Percentiles rank a stretch among this genome's conserved stretches.
Evolutionary conservation across 2,797 vertebrate species (phyloP).

Genomic region (Oryzias dopingdopingensis): DNA sequence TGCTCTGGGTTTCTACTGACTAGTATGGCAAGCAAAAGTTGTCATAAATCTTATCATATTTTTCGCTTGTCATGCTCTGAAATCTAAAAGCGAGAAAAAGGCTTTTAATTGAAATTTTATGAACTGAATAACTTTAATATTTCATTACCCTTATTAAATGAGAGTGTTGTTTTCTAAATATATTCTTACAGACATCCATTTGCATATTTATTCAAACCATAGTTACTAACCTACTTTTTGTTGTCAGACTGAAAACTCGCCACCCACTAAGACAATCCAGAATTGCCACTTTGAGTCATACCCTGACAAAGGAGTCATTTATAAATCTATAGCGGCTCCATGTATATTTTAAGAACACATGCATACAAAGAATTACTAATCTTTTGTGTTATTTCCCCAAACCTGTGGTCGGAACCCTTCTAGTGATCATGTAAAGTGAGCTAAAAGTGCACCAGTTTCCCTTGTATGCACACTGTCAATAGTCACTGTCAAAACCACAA

Average conservation of each 20-base stretch:
- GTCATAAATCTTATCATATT: no score
- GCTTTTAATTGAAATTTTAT: no score
- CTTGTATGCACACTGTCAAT: no score
- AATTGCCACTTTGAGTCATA: constrained; percentile 46
- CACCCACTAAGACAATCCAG: constrained; percentile 36
- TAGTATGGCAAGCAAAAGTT: neutral
- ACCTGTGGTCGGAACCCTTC: no score
- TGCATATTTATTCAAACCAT: neutral
- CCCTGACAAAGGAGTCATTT: constrained; percentile 8
- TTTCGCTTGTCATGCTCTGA: no score
- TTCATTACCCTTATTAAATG: neutral
- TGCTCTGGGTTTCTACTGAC: constrained; percentile 18
- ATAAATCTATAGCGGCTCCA: neutral
- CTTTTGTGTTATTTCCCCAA: no score
- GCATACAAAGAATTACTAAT: neutral
- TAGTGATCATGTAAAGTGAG: no score
- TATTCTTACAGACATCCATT: neutral
- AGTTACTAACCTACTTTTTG: constrained; percentile 7
- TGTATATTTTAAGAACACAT: no score
- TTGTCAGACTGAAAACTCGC: neutral
- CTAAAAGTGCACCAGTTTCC: no score
- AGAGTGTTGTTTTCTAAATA: neutral
- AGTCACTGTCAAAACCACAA: no score
- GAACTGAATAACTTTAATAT: no score
- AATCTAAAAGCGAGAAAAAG: no score